Evolutionary conservation across 2,888 invertebrate species (phyloP).

Genomic region (Eulithis testata): DNA sequence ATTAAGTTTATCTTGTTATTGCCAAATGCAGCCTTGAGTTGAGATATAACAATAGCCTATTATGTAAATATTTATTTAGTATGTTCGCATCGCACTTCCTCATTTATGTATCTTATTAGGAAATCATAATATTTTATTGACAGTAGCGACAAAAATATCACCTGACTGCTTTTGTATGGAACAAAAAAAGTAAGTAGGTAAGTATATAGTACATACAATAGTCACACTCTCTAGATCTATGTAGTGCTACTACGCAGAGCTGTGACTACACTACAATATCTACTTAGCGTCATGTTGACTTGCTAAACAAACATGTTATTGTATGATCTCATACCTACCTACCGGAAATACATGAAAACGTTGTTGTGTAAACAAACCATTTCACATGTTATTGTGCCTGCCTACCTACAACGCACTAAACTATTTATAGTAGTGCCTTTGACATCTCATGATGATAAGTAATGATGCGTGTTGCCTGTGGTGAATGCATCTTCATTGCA

Average conservation of each 20-base stretch:
- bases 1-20: constrained; percentile 14
- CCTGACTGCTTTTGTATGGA: no score
- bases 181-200: not conserved
- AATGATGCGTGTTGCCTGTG: no score
- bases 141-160: no score
- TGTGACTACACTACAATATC: not conserved
- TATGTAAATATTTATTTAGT: no score
- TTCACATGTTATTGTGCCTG: not conserved
- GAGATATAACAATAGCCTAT: not conserved
- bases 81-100: constrained; percentile 6
- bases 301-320: not conserved
- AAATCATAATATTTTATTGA: not conserved
- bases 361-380: constrained; percentile 1
- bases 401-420: not conserved
- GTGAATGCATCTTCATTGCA: no score
- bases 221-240: no score
- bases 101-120: not conserved
- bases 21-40: constrained; percentile 12
- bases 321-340: not conserved
- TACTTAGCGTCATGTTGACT: not conserved
- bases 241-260: no score
- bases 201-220: no score
- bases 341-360: not conserved
- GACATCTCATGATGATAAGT: no score
- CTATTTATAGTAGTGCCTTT: no score